These are phyloP conservation scores for Heliconius nattereri DNA, from an alignment of 1,140 invertebrate species.

Conservation along the genomic window DNA sequence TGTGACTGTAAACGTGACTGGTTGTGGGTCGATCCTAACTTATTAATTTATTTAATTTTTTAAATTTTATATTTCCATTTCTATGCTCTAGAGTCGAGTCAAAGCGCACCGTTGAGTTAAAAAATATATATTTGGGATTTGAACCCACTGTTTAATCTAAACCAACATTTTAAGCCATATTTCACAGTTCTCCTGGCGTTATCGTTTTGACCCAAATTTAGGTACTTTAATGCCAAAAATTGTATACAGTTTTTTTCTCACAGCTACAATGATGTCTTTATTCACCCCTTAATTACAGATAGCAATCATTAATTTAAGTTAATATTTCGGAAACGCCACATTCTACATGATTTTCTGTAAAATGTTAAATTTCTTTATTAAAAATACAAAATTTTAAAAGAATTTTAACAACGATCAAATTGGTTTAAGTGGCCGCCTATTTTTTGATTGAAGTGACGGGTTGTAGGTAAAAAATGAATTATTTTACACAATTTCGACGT, in stretches of 20 bases:
- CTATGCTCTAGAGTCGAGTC: too few relatives aligned
- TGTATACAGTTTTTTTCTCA: neutral
- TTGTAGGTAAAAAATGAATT: constrained; percentile 35
- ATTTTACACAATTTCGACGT: constrained; percentile 31
- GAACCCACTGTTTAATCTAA: too few relatives aligned
- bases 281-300: constrained; percentile 61
- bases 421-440: constrained; percentile 53
- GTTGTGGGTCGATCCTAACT: too few relatives aligned
- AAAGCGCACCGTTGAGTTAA: too few relatives aligned
- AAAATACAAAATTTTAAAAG: constrained; percentile 23
- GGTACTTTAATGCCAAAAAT: neutral
- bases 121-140: too few relatives aligned
- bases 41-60: too few relatives aligned
- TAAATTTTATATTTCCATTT: too few relatives aligned
- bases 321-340: constrained; percentile 52
- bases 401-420: constrained; percentile 55
- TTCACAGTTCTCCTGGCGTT: neutral
- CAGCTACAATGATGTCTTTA: constrained; percentile 47
- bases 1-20: too few relatives aligned
- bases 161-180: too few relatives aligned
- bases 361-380: constrained; percentile 42
- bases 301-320: constrained; percentile 60
- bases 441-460: constrained; percentile 50
- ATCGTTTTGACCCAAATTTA: neutral
- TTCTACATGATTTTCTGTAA: constrained; percentile 45